Conservation (phyloP, 2,113 vertebrate species). For the Agapornis roseicollis region DNA sequence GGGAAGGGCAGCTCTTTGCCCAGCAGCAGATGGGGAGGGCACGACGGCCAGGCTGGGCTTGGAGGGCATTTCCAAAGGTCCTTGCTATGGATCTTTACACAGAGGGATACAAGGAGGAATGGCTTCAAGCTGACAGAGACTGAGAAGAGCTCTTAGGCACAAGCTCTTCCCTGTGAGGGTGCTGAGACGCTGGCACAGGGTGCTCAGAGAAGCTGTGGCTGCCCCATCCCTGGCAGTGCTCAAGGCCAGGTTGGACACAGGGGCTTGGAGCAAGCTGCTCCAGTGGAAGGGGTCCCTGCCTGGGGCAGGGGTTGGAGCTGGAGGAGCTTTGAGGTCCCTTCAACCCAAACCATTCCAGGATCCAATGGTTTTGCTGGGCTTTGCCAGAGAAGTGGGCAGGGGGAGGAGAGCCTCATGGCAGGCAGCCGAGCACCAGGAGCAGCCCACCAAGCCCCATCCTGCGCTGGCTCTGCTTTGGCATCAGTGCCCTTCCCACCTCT, state of each 20-base stretch:
- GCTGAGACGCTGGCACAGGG: too few species aligned
- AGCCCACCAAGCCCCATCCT: not conserved
- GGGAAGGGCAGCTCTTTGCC: not conserved
- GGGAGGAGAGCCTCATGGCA: not conserved
- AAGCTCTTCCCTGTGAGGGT: too few species aligned
- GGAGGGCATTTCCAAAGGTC: not conserved
- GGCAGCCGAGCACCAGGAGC: not conserved
- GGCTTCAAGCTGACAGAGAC: too few species aligned
- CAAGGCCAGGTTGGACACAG: too few species aligned
- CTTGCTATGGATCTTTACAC: not conserved
- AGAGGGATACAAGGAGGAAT: not conserved
- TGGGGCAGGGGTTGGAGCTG: rapidly evolving
- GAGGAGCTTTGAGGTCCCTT: not conserved
- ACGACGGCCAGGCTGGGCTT: not conserved
- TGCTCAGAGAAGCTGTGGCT: too few species aligned
- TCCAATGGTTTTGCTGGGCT: not conserved
- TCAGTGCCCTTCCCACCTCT: conserved; percentile 76
- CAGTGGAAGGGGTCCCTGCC: not conserved
- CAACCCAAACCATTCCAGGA: not conserved
- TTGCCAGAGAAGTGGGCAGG: not conserved
- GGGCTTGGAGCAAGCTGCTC: too few species aligned
- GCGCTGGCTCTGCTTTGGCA: not conserved
- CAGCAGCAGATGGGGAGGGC: not conserved
- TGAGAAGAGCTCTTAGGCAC: too few species aligned
- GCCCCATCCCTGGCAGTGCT: too few species aligned